phyloP scores from a whole-genome alignment of 2,113 vertebrate genomes.

The Stomatorhinus ivindoensis region DNA sequence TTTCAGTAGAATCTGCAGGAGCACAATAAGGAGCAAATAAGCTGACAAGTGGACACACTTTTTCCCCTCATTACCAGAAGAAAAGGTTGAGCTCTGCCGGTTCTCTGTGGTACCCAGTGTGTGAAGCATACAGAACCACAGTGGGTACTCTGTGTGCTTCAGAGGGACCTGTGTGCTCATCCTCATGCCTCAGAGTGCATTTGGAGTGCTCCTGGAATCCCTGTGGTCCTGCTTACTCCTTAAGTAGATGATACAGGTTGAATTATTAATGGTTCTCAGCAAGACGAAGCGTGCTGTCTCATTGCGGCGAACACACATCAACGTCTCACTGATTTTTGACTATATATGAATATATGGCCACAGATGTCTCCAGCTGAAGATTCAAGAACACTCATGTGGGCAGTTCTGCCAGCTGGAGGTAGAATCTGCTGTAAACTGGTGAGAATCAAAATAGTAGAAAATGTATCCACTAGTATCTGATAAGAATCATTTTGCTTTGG shows the following conservation, averaged over 20 bases:
- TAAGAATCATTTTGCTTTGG: not conserved
- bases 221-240: not conserved
- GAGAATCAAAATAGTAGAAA: not conserved
- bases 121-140: not conserved
- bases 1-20: not conserved
- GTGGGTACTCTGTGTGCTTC: not conserved
- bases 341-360: not conserved
- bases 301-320: not conserved
- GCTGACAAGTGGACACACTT: not conserved
- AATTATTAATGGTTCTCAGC: constrained; percentile 7
- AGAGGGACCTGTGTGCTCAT: not conserved
- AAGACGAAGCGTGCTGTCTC: not conserved
- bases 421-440: not conserved
- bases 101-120: not conserved
- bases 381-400: not conserved
- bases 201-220: not conserved
- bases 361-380: not conserved
- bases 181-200: not conserved
- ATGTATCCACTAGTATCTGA: not conserved
- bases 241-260: constrained; percentile 18
- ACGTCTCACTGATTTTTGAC: not conserved
- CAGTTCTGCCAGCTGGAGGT: not conserved
- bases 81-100: not conserved
- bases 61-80: not conserved
- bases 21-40: not conserved